A percentile compares a stretch with the other conserved stretches of the same genome.
Evolutionary conservation across 2,888 invertebrate species (phyloP).

Genomic region (Archips xylosteana): DNA sequence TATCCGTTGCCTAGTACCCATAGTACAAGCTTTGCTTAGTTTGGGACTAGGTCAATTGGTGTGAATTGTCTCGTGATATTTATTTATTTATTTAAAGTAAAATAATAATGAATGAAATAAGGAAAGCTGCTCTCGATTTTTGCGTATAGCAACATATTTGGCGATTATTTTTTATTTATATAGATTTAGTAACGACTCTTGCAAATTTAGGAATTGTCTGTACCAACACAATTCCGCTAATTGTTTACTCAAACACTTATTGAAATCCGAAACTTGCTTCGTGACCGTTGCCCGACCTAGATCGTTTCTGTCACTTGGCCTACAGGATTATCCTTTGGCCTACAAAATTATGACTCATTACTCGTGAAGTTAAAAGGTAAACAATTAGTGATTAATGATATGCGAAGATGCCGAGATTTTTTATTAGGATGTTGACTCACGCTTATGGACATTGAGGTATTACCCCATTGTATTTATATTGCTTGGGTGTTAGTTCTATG

Average conservation of each 20-base stretch:
- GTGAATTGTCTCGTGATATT: too few species aligned
- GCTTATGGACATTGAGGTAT: neutral
- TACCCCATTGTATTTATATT: neutral
- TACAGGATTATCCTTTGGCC: constrained; percentile 16
- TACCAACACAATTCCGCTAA: neutral
- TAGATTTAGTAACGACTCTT: neutral
- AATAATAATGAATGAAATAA: too few species aligned
- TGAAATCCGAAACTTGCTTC: neutral
- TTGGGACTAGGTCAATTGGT: too few species aligned
- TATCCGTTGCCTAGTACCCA: too few species aligned
- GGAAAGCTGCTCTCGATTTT: too few species aligned
- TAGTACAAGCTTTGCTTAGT: too few species aligned
- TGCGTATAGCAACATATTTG: too few species aligned
- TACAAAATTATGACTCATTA: constrained; percentile 2
- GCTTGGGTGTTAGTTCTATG: neutral
- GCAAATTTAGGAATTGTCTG: neutral
- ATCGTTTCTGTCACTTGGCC: neutral
- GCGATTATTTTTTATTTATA: too few species aligned
- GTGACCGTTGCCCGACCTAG: constrained; percentile 18
- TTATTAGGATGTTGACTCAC: neutral
- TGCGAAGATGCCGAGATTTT: neutral
- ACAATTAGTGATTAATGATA: neutral
- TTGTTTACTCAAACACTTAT: constrained; percentile 17
- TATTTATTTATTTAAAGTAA: too few species aligned
- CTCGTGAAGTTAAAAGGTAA: constrained; percentile 12